A percentile compares a stretch with the other conserved stretches of the same genome.
Conservation (phyloP, 2,113 vertebrate genomes). For the Myotis davidii region DNA sequence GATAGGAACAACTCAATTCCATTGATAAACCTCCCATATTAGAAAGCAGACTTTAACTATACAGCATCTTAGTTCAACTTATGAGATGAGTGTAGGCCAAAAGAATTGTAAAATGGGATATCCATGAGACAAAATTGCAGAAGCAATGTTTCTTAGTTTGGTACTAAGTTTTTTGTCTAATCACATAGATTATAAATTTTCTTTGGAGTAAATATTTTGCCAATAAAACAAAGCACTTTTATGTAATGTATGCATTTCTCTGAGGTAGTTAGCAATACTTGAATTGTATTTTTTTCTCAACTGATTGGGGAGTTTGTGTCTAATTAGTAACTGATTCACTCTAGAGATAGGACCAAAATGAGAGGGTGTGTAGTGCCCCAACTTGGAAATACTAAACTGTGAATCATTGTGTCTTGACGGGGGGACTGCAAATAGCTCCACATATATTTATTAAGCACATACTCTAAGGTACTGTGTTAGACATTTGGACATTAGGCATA, state of each 20-base stretch:
- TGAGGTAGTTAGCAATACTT: neutral
- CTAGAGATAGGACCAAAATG: neutral
- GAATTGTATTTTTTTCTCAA: neutral
- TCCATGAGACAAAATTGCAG: neutral
- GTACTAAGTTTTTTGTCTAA: neutral
- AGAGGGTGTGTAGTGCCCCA: neutral
- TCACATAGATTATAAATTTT: neutral
- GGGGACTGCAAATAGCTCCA: neutral
- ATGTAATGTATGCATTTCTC: neutral
- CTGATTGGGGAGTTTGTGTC: neutral
- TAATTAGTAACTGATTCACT: neutral
- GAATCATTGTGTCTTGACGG: neutral
- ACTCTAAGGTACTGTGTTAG: neutral
- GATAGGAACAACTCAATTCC: neutral
- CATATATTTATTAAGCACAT: neutral
- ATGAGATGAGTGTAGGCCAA: neutral
- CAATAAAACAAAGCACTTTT: neutral
- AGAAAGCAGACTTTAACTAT: neutral
- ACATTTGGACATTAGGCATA: neutral
- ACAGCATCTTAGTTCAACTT: neutral
- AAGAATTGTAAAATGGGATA: neutral
- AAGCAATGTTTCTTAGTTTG: slow-evolving; percentile 35
- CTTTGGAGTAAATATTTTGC: neutral
- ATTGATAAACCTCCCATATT: neutral
- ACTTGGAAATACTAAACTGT: neutral